Base-by-base conservation (phyloP, 2,113 vertebrate genomes). In the Nettapus auritus region DNA sequence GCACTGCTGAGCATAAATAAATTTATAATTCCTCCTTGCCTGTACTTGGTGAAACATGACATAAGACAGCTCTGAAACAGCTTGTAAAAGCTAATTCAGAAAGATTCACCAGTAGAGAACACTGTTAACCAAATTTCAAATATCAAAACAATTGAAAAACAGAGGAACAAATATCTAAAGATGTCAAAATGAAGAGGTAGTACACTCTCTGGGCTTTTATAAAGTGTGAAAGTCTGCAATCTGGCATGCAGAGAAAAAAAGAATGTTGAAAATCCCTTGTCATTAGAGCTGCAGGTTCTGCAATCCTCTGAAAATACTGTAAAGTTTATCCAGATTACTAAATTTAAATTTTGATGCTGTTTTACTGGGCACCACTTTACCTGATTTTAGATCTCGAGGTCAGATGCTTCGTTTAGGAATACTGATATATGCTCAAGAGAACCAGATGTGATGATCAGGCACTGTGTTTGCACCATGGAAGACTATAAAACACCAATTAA, bases 1-100 rank as follows among this genome's bases (percentile, higher is more conserved):
- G 94, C 55, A 94, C 81, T 92, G 69, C 90, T 93, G 94, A 96
- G 88, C 94, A 96, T 97, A 94, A 94, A 94, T 94, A 92, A 94
- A 97, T 97, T 92, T 94, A 57, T 95, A 92, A 96, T 94, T 95
- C 81, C 44, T 82, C 17, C 44, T 92, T 82, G 70, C 67, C 82
- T 86, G 28, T 84, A 55, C 69, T 92, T 90, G 77, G 77, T 70
- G 88, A 90, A 94, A 94, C 62, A 84, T 38, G 83, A 93, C 73
- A 90, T 68, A 69, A 96, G 88, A 89, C 53, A 86, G 90, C 62
- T 71, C 83, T 93, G 74, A 86, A 96, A 79, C 18, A 93, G 77
- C 31, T 88, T 90, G 84, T 81, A 88, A 96, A 92, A 84, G 34
- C 9, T 71, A 88, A 89, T 91, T 85, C 81, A 75, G 52, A 60